Evolutionary conservation across 2,113 vertebrate genomes (phyloP).

Genomic region (Alethe castanea): DNA sequence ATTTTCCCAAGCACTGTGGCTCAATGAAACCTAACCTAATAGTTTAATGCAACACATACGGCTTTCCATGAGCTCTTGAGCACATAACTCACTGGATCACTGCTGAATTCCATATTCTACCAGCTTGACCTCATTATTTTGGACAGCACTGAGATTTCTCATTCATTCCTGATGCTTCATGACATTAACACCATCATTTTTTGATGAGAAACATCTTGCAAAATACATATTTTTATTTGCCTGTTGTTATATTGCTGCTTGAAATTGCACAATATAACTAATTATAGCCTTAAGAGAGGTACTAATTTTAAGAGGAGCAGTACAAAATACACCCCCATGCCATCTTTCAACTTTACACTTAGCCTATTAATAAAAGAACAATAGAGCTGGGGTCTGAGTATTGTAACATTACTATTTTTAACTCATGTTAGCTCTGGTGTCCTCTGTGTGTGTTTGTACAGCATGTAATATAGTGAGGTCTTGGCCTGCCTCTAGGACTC

Average conservation of each 20-base stretch:
- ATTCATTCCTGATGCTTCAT: not conserved
- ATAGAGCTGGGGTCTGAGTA: not conserved
- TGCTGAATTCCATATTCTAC: not conserved
- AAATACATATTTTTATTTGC: constrained; percentile 28
- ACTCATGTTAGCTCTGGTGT: not conserved
- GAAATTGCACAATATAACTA: not conserved
- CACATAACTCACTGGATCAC: not conserved
- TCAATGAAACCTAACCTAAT: not conserved
- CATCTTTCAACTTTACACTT: not conserved
- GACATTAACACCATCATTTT: not conserved
- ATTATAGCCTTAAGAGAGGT: not conserved
- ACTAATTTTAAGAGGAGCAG: not conserved
- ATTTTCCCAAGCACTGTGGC: not conserved
- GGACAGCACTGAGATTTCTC: not conserved
- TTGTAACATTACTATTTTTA: not conserved
- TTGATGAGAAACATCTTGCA: not conserved
- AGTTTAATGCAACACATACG: not conserved
- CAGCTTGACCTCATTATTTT: constrained; percentile 12
- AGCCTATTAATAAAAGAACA: not conserved
- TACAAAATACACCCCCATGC: not conserved
- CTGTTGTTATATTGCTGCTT: not conserved
- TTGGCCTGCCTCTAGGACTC: not conserved
- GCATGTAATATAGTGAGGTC: not conserved
- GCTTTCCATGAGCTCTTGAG: not conserved
- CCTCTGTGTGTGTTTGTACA: not conserved